Evolutionary conservation across 2,113 vertebrate genomes (phyloP).

Genomic region (Cyanoderma ruficeps): DNA sequence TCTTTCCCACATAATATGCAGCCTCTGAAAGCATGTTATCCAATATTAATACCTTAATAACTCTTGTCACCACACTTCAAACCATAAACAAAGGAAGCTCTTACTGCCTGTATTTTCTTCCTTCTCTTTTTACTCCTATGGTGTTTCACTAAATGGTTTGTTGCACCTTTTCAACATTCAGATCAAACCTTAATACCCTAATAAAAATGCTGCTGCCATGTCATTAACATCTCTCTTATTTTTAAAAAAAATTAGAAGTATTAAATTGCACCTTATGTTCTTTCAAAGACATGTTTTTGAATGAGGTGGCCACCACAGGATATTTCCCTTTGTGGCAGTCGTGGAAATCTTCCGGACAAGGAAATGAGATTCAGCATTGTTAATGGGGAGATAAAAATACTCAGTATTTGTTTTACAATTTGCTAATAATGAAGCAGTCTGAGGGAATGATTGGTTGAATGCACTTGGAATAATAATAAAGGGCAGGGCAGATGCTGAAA

Average conservation of each 20-base stretch:
- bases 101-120: not conserved
- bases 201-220: not conserved
- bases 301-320: not conserved
- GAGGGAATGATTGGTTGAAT: constrained; percentile 24
- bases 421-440: constrained; percentile 27
- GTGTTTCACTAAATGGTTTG: not conserved
- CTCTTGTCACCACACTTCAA: not conserved
- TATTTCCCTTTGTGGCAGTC: not conserved
- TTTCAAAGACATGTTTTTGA: not conserved
- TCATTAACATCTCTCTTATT: not conserved
- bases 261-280: not conserved
- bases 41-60: not conserved
- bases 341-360: not conserved
- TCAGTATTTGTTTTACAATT: constrained; percentile 19
- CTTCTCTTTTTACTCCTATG: not conserved
- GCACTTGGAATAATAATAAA: constrained; percentile 45
- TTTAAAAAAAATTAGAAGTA: not conserved
- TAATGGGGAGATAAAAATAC: constrained; percentile 39
- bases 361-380: constrained; percentile 10
- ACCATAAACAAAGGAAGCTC: not conserved
- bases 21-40: not conserved
- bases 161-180: not conserved
- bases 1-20: not conserved
- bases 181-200: not conserved
- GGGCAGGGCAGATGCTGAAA: constrained; percentile 17